Percentiles rank a stretch among this genome's conserved stretches.
Evolutionary conservation across 1,140 invertebrate species (phyloP).

Genomic region (Melanaphis sacchari): DNA sequence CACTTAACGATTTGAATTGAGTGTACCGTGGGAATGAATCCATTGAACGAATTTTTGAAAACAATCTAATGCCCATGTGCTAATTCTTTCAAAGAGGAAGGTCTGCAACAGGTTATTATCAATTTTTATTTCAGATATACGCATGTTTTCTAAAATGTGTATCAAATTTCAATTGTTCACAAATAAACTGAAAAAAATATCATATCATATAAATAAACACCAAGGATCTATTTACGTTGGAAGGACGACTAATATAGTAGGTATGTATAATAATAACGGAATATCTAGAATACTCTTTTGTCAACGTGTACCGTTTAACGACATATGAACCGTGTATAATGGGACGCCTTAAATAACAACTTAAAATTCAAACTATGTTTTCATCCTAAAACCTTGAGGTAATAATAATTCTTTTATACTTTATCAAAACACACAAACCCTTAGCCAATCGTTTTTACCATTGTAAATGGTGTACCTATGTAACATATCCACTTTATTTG

Average conservation of each 20-base stretch:
- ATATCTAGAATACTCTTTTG: neutral
- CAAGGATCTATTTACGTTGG: constrained; percentile 26
- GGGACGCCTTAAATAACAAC: neutral
- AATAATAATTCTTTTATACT: neutral
- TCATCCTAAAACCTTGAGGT: neutral
- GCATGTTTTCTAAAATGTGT: neutral
- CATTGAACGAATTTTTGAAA: neutral
- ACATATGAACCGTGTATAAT: constrained; percentile 35
- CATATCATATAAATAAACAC: neutral
- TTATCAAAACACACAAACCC: neutral
- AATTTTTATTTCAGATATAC: neutral
- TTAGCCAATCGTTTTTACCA: neutral
- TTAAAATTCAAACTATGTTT: neutral
- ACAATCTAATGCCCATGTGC: constrained; percentile 3
- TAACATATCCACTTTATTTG: too few relatives aligned
- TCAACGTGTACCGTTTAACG: constrained; percentile 25
- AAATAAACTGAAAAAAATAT: neutral
- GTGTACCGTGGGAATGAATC: neutral
- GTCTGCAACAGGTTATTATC: constrained; percentile 7
- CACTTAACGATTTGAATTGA: neutral
- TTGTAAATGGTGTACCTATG: too few relatives aligned
- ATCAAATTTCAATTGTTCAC: neutral
- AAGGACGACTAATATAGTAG: neutral
- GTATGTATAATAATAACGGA: constrained; percentile 15
- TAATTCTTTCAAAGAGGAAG: neutral